These are phyloP conservation scores for Caerostris darwini DNA, from an alignment of 1,140 invertebrate genomes.

Conservation along the genomic window DNA sequence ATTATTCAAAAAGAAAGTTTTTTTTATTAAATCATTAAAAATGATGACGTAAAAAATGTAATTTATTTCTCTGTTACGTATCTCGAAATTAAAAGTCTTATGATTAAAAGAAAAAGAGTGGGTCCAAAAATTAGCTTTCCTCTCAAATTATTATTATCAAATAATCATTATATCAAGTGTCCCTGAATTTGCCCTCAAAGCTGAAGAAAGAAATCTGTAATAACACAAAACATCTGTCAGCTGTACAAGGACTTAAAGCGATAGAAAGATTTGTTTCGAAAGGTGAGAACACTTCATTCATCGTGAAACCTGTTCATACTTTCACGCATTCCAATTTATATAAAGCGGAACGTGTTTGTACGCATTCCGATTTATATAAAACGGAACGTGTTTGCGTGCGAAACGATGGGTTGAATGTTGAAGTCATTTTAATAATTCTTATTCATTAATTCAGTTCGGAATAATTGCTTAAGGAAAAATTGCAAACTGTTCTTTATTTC, in stretches of 20 bases:
- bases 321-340: background rate
- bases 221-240: constrained; percentile 5
- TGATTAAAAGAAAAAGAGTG: background rate
- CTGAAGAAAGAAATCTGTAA: background rate
- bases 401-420: background rate
- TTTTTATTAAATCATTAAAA: too few species aligned
- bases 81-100: too few species aligned
- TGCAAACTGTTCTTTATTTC: too few species aligned
- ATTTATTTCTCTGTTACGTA: too few species aligned
- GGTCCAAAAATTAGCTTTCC: background rate
- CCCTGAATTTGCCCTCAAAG: background rate
- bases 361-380: background rate
- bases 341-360: background rate
- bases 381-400: constrained; percentile 5
- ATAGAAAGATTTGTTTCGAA: background rate
- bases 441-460: too few species aligned
- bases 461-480: too few species aligned
- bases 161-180: background rate
- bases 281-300: background rate
- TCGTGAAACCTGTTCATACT: background rate
- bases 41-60: too few species aligned
- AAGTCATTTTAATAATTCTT: too few species aligned
- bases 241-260: background rate
- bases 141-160: background rate
- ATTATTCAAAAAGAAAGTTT: too few species aligned